A percentile compares a stretch with the other conserved stretches of the same genome.
Evolutionary conservation across 2,888 invertebrate species (phyloP).

Genomic region (Orthosia gracilis): DNA sequence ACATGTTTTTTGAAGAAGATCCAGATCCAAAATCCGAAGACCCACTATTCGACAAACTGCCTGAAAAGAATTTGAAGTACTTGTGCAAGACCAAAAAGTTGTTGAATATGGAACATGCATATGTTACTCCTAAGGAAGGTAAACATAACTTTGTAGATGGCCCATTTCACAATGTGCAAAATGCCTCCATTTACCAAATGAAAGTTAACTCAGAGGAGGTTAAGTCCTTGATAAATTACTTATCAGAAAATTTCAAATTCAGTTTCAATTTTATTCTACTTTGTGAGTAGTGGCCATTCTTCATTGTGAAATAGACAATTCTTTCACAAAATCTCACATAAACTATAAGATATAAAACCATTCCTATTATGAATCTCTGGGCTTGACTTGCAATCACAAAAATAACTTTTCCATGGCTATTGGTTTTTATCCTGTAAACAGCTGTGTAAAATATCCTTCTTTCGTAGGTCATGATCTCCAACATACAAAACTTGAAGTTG

Average conservation of each 20-base stretch:
- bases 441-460: not conserved
- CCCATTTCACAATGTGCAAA: not conserved
- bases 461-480: constrained; percentile 72
- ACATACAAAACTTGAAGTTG: constrained; percentile 65
- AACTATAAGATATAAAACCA: not conserved
- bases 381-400: not conserved
- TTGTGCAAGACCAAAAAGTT: constrained; percentile 92
- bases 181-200: not conserved
- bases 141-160: not conserved
- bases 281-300: not conserved
- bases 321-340: not conserved
- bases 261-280: not conserved
- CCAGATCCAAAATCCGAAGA: constrained; percentile 85
- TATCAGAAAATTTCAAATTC: not conserved
- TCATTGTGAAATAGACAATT: not conserved
- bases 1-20: constrained; percentile 94
- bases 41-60: constrained; percentile 90
- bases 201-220: not conserved
- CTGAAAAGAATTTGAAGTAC: constrained; percentile 91
- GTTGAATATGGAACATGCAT: constrained; percentile 93
- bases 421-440: not conserved
- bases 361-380: too few species aligned
- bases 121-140: constrained; percentile 89
- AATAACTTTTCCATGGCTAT: not conserved
- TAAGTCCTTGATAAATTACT: not conserved